phyloP scores from a whole-genome alignment of 92 coral and sea anemone species.

The Epizoanthus fatuus region DNA sequence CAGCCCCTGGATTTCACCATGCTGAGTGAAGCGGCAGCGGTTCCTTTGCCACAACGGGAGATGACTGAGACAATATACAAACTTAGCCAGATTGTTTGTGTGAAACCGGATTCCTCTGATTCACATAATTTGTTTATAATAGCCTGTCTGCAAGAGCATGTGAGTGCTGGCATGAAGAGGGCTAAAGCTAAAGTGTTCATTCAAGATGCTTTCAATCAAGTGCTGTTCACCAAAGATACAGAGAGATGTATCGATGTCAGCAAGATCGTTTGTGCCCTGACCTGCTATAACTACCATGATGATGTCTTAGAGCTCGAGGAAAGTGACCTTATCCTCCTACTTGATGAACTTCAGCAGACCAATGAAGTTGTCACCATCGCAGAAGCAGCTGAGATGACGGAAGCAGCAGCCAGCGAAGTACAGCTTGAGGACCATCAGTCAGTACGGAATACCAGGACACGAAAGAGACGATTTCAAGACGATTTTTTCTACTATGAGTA shows the following conservation, averaged over 20 bases:
- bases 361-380: slow-evolving; percentile 70
- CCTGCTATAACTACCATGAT: slow-evolving; percentile 63
- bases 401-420: slow-evolving; percentile 59
- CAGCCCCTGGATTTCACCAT: slow-evolving; percentile 62
- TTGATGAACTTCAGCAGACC: slow-evolving; percentile 76
- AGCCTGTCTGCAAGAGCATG: slow-evolving; percentile 73
- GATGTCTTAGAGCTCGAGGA: slow-evolving; percentile 67
- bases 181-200: slow-evolving; percentile 56
- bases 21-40: slow-evolving; percentile 72
- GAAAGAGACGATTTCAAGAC: slow-evolving; percentile 75
- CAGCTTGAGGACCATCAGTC: slow-evolving; percentile 62
- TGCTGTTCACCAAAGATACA: slow-evolving; percentile 70
- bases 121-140: slow-evolving; percentile 58
- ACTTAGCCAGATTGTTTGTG: slow-evolving; percentile 67
- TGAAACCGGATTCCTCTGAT: slow-evolving; percentile 61
- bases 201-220: slow-evolving; percentile 79
- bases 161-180: slow-evolving; percentile 62
- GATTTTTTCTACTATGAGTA: slow-evolving; percentile 74
- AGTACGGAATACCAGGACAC: slow-evolving; percentile 69
- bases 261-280: slow-evolving; percentile 75
- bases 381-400: slow-evolving; percentile 73
- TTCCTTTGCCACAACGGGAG: slow-evolving; percentile 47
- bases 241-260: slow-evolving; percentile 71
- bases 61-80: slow-evolving; percentile 52
- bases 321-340: slow-evolving; percentile 74